phyloP scores from a whole-genome alignment of 2,113 vertebrate species.

The Rafetus swinhoei region DNA sequence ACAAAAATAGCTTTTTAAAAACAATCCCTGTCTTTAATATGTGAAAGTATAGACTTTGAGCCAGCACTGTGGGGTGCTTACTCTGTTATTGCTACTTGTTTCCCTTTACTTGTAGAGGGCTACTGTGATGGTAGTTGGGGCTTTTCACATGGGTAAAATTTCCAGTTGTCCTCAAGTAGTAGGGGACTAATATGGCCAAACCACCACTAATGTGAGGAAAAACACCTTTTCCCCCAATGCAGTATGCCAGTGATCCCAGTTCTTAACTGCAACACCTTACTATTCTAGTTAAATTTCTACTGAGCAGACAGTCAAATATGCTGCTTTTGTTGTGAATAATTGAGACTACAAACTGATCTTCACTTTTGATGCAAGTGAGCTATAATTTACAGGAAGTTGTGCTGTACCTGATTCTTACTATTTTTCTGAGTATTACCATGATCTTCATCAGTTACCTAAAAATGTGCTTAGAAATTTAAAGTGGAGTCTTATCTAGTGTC shows the following conservation, averaged over 20 bases:
- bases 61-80: not conserved
- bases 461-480: not conserved
- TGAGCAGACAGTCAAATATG: not conserved
- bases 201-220: not conserved
- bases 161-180: not conserved
- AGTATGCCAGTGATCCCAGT: not conserved
- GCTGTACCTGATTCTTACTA: not conserved
- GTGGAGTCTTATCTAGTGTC: not conserved
- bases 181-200: not conserved
- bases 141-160: not conserved
- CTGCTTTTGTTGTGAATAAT: not conserved
- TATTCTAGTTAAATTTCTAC: not conserved
- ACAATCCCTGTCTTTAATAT: not conserved
- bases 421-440: not conserved
- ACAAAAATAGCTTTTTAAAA: not conserved
- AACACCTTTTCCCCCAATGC: not conserved
- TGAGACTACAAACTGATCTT: not conserved
- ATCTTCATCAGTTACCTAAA: not conserved
- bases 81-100: not conserved
- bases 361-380: not conserved
- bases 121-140: not conserved
- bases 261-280: not conserved
- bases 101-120: not conserved
- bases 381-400: not conserved
- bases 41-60: conserved; percentile 12